Evolutionary conservation across 1,140 invertebrate species (phyloP), one percentile per base, ranked within the genome.

Genomic region (Listronotus bonariensis): DNA sequence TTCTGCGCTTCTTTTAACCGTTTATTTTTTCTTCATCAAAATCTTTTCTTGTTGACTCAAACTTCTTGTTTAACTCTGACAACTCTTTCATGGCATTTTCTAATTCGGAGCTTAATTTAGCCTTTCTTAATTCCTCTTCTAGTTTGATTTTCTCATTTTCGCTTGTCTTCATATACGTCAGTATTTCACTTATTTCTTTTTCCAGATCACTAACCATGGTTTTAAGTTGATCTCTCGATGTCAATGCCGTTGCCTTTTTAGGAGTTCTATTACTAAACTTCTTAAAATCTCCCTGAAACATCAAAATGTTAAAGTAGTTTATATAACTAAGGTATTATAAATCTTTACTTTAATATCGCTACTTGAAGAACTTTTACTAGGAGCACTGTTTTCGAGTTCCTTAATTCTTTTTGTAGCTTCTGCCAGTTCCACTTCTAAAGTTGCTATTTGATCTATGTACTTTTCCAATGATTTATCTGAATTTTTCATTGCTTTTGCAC

Each of bases 181-280:
- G 84, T 73, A 91, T 81, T 71, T 90, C 85, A 64, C 84, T 88
- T 89, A 92, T 88, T 82, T 93, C 90, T 74, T 82, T 87, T 77
- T 92, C 90, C 68, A 92, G 81, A 43, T 92, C 90, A 52, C 90
- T 87, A 0, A 92, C 86, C 85, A 91, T 88, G 70, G 85, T 89
- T 69, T 89, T 89, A 56, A 92, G 76, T 79, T 91, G 86, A 42
- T 86, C 71, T 82, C 89, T 89, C 8, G 88, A 85, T 49, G 87
- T 86, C 53, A 86, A 75, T 66, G 91, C 89, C 3, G 85, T 87
- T 5, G 87, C 79, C 72, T 89, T 89, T 70, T 89, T 90, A 9
- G 86, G 82, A 12, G 83, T 83, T 69, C 86, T 80, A 40, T 84
- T 85, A 74, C 87, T 87, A 59, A 85, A 87, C 20, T 86, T 82